Evolutionary conservation across 2,797 vertebrate species (phyloP).

Genomic region (Anguilla marmorata): DNA sequence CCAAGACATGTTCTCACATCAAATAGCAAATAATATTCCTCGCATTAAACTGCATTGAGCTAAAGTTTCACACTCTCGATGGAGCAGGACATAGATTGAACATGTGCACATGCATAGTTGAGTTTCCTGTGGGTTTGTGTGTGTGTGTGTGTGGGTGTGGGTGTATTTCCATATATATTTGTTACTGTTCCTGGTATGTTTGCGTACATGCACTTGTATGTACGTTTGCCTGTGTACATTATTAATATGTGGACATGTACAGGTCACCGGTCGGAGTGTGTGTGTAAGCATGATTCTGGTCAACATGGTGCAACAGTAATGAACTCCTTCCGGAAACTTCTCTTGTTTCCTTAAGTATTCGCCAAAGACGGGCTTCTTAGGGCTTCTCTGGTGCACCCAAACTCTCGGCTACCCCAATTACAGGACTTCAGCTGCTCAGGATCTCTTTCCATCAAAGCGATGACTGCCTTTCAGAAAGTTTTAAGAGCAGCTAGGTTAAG

Average conservation of each 20-base stretch:
- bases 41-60: neutral
- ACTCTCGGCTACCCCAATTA: neutral
- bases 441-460: neutral
- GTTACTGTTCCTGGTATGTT: neutral
- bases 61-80: neutral
- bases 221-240: neutral
- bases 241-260: neutral
- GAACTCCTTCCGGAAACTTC: neutral
- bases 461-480: neutral
- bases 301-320: neutral
- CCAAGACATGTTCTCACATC: neutral
- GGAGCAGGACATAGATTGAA: neutral
- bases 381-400: neutral
- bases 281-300: neutral
- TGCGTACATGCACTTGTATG: neutral
- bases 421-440: neutral
- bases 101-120: neutral
- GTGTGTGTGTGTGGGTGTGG: neutral
- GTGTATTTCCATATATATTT: neutral
- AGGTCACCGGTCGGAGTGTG: neutral
- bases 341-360: neutral
- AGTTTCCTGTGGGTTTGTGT: neutral
- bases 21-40: neutral
- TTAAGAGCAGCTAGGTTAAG: neutral
- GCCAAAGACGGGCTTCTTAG: neutral